A percentile compares a stretch with the other conserved stretches of the same genome.
These are phyloP conservation scores for Tachina grossa DNA, from an alignment of 2,888 invertebrate species.

Conservation along the genomic window DNA sequence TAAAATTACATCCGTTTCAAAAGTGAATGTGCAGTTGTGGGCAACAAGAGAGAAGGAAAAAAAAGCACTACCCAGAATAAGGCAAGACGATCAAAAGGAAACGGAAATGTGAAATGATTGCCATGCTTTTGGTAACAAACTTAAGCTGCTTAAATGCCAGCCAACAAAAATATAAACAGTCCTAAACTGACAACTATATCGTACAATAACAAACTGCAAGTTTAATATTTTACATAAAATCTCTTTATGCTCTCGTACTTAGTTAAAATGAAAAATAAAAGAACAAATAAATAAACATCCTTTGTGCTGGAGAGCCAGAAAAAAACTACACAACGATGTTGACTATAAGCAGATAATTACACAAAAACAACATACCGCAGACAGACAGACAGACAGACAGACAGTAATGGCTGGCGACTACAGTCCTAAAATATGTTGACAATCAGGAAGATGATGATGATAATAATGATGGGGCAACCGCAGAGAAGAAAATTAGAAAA, in stretches of 20 bases:
- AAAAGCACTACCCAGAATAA: neutral
- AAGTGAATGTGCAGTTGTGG: constrained; percentile 33
- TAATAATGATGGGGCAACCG: constrained; percentile 71
- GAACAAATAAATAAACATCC: constrained; percentile 64
- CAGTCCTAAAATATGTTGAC: constrained; percentile 19
- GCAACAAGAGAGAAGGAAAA: neutral
- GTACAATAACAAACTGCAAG: constrained; percentile 30
- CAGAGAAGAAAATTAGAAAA: constrained; percentile 80
- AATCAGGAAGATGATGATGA: constrained; percentile 28
- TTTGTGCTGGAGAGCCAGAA: constrained; percentile 43
- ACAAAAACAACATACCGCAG: constrained; percentile 71
- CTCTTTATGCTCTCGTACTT: neutral
- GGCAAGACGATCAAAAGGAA: constrained; percentile 13
- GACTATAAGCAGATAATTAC: constrained; percentile 75
- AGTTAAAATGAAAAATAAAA: constrained; percentile 32
- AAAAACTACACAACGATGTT: constrained; percentile 32
- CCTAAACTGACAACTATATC: constrained; percentile 64
- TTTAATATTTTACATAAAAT: constrained; percentile 16
- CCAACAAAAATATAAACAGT: constrained; percentile 44
- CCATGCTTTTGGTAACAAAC: constrained; percentile 39
- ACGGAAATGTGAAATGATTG: constrained; percentile 51
- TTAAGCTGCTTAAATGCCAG: constrained; percentile 68
- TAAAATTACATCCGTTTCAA: constrained; percentile 61
- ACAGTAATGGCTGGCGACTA: constrained; percentile 54
- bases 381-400: constrained; percentile 63